phyloP scores from a whole-genome alignment of 2,113 vertebrate genomes.

The Percina caprodes region DNA sequence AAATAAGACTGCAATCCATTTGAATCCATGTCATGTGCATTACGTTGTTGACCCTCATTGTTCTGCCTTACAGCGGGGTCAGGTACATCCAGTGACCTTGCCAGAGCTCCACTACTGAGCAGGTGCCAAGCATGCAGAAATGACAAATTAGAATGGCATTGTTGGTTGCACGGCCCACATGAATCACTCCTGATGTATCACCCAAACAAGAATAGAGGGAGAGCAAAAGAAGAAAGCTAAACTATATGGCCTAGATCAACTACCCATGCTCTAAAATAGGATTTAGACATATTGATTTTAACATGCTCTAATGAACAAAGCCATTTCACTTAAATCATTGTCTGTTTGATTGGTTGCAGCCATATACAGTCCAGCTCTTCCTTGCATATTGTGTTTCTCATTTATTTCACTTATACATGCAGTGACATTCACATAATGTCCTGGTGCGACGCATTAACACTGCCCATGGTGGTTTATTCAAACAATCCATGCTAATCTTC shows the following conservation, averaged over 20 bases:
- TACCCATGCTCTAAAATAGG: slow-evolving; percentile 29
- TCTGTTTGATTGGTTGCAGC: slow-evolving; percentile 39
- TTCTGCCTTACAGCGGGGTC: slow-evolving; percentile 58
- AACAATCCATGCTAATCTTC: slow-evolving; percentile 71
- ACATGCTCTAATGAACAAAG: slow-evolving; percentile 60
- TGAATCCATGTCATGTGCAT: slow-evolving; percentile 55
- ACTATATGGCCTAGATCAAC: slow-evolving; percentile 31
- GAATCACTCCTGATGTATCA: slow-evolving; percentile 61
- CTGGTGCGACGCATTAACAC: slow-evolving; percentile 61
- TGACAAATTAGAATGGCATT: slow-evolving; percentile 75
- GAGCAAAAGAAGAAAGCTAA: slow-evolving; percentile 14
- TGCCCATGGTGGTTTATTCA: slow-evolving; percentile 62
- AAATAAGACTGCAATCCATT: slow-evolving; percentile 60
- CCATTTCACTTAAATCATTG: slow-evolving; percentile 58
- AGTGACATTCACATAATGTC: slow-evolving; percentile 78
- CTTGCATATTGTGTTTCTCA: slow-evolving; percentile 50
- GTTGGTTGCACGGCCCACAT: slow-evolving; percentile 54
- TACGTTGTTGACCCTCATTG: slow-evolving; percentile 56
- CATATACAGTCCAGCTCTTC: slow-evolving; percentile 26
- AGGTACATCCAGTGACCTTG: slow-evolving; percentile 61
- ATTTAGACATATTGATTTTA: slow-evolving; percentile 58
- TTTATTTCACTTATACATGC: slow-evolving; percentile 74
- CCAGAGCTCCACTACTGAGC: slow-evolving; percentile 37
- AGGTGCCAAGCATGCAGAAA: slow-evolving; percentile 66
- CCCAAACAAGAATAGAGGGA: slow-evolving; percentile 27